Conservation (phyloP, 2,797 vertebrate species). For the Eremophila alpestris region DNA sequence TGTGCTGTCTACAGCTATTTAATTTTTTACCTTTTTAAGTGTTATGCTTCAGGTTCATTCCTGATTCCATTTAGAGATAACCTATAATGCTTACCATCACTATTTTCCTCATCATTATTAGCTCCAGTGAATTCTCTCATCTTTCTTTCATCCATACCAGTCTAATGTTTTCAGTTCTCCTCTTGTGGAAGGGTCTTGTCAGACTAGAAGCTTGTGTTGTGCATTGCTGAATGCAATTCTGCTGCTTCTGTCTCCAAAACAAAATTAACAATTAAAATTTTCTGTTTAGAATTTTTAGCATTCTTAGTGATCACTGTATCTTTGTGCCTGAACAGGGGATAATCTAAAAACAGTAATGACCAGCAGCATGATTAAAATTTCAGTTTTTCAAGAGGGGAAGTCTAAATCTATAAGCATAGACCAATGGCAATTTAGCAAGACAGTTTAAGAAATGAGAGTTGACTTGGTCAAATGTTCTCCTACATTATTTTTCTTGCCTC, state of each 20-base stretch:
- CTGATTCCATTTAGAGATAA: neutral
- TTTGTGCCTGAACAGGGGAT: neutral
- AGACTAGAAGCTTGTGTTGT: neutral
- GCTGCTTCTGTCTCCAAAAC: neutral
- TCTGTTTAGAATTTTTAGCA: neutral
- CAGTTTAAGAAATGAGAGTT: neutral
- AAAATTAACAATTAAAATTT: neutral
- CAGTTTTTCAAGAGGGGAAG: neutral
- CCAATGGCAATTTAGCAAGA: neutral
- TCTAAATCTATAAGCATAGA: neutral
- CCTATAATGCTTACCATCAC: no score
- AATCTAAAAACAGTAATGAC: neutral
- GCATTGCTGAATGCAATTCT: neutral
- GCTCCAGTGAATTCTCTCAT: neutral
- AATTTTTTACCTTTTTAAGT: neutral
- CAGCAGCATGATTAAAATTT: neutral
- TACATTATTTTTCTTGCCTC: neutral
- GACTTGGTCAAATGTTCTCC: neutral
- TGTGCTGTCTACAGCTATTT: neutral
- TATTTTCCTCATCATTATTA: neutral
- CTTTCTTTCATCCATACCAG: neutral
- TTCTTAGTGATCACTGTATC: neutral
- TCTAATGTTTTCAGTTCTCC: neutral
- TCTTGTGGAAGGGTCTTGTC: neutral
- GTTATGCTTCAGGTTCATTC: neutral